A percentile compares a stretch with the other conserved stretches of the same genome.
phyloP scores from a whole-genome alignment of 2,113 vertebrate species.

The Fulmarus glacialis region DNA sequence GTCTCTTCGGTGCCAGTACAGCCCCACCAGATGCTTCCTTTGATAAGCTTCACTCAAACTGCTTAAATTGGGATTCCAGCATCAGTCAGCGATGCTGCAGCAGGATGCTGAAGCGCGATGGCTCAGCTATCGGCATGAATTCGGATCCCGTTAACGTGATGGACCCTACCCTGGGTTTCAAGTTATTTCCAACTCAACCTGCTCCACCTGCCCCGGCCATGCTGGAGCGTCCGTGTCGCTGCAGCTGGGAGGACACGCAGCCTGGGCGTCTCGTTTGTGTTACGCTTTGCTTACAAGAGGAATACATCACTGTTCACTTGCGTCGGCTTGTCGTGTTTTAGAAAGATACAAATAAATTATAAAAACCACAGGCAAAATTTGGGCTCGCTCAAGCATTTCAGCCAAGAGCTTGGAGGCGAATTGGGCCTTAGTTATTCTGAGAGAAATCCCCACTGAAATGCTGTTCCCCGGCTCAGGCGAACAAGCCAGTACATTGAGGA shows the following conservation, averaged over 20 bases:
- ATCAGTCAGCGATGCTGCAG: not conserved
- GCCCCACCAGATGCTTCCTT: not conserved
- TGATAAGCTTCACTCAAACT: not conserved
- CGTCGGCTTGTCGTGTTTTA: accelerated
- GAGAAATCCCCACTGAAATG: not conserved
- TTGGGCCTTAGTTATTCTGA: not conserved
- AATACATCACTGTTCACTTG: not conserved
- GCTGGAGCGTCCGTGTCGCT: accelerated
- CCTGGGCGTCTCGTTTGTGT: accelerated
- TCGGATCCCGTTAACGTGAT: accelerated
- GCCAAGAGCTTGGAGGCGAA: not conserved
- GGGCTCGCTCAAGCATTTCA: not conserved
- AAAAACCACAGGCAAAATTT: not conserved
- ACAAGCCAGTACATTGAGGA: not conserved
- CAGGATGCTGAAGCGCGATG: not conserved
- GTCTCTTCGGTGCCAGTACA: accelerated
- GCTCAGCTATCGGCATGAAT: not conserved
- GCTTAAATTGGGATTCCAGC: not conserved
- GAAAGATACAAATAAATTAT: not conserved
- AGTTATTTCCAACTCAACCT: not conserved
- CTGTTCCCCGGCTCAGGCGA: accelerated
- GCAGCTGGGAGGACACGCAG: not conserved
- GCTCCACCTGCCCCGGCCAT: not conserved
- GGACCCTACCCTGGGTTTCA: not conserved
- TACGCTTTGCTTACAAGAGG: not conserved